A percentile compares a stretch with the other conserved stretches of the same genome.
phyloP scores from a whole-genome alignment of 2,888 invertebrate species.

The Perdita meconis region DNA sequence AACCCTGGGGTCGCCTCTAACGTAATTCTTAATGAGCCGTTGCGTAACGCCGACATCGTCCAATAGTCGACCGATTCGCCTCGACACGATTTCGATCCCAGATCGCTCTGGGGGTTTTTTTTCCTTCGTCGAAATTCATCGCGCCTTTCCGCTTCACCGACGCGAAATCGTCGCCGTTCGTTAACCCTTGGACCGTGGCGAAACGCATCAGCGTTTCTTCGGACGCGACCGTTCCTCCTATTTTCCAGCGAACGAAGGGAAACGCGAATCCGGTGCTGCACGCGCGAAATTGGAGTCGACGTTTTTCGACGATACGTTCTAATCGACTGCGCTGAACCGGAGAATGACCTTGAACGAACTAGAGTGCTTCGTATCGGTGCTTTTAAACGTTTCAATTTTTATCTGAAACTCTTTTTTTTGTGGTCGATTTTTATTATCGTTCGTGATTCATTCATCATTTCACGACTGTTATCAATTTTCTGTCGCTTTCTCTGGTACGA shows the following conservation, averaged over 20 bases:
- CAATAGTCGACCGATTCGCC: conserved; percentile 10
- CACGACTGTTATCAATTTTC: too few relatives aligned
- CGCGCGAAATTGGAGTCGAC: neutral
- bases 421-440: too few relatives aligned
- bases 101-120: neutral
- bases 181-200: neutral
- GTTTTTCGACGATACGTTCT: neutral
- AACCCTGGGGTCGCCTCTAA: conserved; percentile 27
- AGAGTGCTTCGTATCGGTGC: too few relatives aligned
- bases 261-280: neutral
- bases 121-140: conserved; percentile 1
- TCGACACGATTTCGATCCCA: conserved; percentile 1
- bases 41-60: conserved; percentile 39
- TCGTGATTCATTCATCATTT: too few relatives aligned
- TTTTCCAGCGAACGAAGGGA: neutral
- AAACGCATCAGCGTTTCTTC: neutral
- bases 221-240: neutral
- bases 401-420: too few relatives aligned
- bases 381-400: too few relatives aligned
- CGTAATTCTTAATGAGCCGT: conserved; percentile 43
- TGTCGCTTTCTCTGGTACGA: too few relatives aligned
- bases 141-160: neutral
- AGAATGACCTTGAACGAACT: too few relatives aligned
- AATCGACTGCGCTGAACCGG: too few relatives aligned
- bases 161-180: conserved; percentile 10